A percentile compares a stretch with the other conserved stretches of the same genome.
Conservation (phyloP, 2,797 vertebrate species). For the Hoplostethus atlanticus region DNA sequence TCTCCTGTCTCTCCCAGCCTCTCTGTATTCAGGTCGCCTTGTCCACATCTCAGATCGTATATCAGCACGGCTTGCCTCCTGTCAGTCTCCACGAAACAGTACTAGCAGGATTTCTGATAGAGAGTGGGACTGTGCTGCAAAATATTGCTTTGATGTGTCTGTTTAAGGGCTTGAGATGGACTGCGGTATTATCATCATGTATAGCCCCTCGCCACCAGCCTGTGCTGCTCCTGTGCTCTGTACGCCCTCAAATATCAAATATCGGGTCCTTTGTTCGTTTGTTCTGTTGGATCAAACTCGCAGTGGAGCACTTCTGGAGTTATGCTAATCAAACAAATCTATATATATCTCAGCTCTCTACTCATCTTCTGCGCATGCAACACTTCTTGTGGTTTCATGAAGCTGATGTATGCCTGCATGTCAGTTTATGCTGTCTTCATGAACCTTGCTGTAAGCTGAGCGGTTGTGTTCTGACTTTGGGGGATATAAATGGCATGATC, state of each 20-base stretch:
- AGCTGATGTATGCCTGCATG: neutral
- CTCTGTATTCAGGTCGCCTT: slow-evolving; percentile 72
- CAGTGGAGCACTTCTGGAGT: slow-evolving; percentile 1
- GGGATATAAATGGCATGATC: slow-evolving; percentile 29
- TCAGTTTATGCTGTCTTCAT: slow-evolving; percentile 15
- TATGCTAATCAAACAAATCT: slow-evolving; percentile 17
- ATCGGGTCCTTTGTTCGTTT: neutral
- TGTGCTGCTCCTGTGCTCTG: slow-evolving; percentile 10
- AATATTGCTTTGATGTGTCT: slow-evolving; percentile 73
- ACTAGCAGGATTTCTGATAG: slow-evolving; percentile 69
- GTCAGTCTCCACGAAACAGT: slow-evolving; percentile 76
- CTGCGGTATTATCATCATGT: slow-evolving; percentile 47
- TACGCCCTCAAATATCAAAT: slow-evolving; percentile 4
- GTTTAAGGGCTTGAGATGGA: slow-evolving; percentile 59
- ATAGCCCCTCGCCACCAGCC: slow-evolving; percentile 38
- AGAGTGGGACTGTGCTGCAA: slow-evolving; percentile 56
- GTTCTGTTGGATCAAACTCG: slow-evolving; percentile 15
- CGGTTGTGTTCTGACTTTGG: slow-evolving; percentile 23
- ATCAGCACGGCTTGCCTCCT: slow-evolving; percentile 72
- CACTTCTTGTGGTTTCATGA: neutral
- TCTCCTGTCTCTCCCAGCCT: slow-evolving; percentile 42
- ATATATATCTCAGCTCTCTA: neutral
- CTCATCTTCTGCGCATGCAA: slow-evolving; percentile 1
- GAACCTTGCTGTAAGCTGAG: slow-evolving; percentile 14
- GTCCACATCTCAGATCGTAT: slow-evolving; percentile 69